These are phyloP conservation scores for Agrotis ipsilon DNA, from an alignment of 2,888 invertebrate genomes.

Conservation along the genomic window DNA sequence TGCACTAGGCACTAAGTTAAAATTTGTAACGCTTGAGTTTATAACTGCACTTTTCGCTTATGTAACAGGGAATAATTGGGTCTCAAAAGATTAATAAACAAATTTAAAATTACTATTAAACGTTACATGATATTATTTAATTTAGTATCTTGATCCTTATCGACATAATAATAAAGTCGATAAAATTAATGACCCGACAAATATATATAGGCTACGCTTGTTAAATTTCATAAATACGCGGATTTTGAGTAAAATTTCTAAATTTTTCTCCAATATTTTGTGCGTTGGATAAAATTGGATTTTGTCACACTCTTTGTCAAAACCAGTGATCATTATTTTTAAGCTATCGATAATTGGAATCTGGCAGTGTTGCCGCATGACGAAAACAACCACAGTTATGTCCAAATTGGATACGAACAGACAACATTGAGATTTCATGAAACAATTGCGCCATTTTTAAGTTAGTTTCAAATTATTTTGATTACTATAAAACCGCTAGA, in stretches of 20 bases:
- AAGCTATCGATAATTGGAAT: conserved; percentile 64
- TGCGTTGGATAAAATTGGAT: conserved; percentile 29
- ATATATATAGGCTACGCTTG: conserved; percentile 19
- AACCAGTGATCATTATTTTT: conserved; percentile 35
- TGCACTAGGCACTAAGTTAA: conserved; percentile 18
- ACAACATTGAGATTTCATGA: conserved; percentile 66
- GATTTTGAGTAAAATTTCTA: conserved; percentile 3
- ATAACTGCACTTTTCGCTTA: conserved; percentile 12
- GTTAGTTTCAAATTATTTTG: conserved; percentile 58
- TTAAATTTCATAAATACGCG: conserved; percentile 22
- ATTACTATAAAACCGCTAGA: conserved; percentile 58
- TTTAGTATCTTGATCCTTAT: conserved; percentile 2
- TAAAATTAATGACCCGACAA: not conserved
- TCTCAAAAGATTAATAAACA: conserved; percentile 8
- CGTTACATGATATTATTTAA: not conserved
- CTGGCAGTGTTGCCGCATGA: conserved; percentile 67
- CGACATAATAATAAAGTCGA: conserved; percentile 15
- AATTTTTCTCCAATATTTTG: conserved; percentile 29
- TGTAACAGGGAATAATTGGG: not conserved
- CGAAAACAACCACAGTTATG: conserved; percentile 75
- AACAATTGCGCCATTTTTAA: conserved; percentile 70
- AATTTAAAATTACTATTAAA: conserved; percentile 4
- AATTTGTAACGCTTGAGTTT: conserved; percentile 25
- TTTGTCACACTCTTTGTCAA: conserved; percentile 50
- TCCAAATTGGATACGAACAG: conserved; percentile 66